Evolutionary conservation across 2,113 vertebrate species (phyloP), one percentile per base, ranked within the genome.

Genomic region (Paramormyrops kingsleyae): DNA sequence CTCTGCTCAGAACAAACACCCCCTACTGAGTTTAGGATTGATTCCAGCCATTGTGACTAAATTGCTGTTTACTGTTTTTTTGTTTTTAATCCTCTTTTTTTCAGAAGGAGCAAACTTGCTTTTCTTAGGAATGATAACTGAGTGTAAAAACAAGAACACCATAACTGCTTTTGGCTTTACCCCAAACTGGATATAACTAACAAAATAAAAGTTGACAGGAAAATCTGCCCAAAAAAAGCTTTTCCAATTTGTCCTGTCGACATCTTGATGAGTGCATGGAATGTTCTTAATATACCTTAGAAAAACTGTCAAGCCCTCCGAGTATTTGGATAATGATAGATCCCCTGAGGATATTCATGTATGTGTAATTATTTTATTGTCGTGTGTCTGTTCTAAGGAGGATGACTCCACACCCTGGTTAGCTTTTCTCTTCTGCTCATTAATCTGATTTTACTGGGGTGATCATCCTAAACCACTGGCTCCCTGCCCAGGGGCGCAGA

Each of bases 101-200:
- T 13, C 84, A 7, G 5, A 17, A 87, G 21, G 35, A 50, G n/a
- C n/a, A 47, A 86, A 8, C 31, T 83, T 39, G 2, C 62, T 89
- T 89, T 70, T 87, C 89, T 86, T 56, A 90, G 92, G 91, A 94
- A 89, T 90, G 89, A 93, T n/a, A 56, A 90, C 92, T 92, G 92
- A 89, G 90, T 49, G n/a, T 46, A 59, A 35, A 39, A 35, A 53
- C 27, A 52, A 27, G 12, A 87, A 27, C 6, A n/a, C n/a, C 2
- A 35, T n/a, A 4, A 46, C 19, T 44, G 4, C 83, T 47, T 84
- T 47, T 84, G 44, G 17, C 83, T 24, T 47, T 84, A 47, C 17
- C 44, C 15, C 21, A 84, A 46, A 84, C 42, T 84, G 44, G 21
- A 84, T 10, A n/a, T 84, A 84, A 24, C 46, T 84, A 53, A 35